Base-by-base conservation (phyloP, 2,113 vertebrate genomes). In the Lophura nycthemera region DNA sequence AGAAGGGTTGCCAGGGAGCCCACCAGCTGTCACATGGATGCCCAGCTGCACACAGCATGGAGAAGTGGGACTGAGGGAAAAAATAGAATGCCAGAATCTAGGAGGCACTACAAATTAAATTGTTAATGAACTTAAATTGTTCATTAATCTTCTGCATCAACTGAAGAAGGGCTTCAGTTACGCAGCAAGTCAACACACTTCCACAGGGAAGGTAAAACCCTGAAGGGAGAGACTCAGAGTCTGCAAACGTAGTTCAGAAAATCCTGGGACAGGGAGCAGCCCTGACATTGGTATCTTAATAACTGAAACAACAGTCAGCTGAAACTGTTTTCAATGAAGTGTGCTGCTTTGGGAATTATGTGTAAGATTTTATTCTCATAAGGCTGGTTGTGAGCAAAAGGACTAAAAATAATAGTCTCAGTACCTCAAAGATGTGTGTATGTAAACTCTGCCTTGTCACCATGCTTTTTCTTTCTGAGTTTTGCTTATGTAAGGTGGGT, bases 221-320 rank as follows among this genome's bases (percentile, higher is more conserved):
- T 12, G 18, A 54, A 24, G 32, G 10, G 38, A 22, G 30, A 42
- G 8, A 22, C 2, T 0, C 2, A 6, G 36, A 32, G 25, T 67
- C 50, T 45, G 32, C 14, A 22, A 16, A 48, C 0, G 1, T 19
- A 19, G 11, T 24, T 6, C 24, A 13, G 59, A 30, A 43, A 1
- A 4, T 36, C 25, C n/a, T 5, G 38, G 45, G 38, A 18, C 2
- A 13, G 4, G 30, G 61, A 43, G 25, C 30, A 42, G 3, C 19
- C 24, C 34, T 25, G 10, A 22, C 25, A 27, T 29, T 29, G 43
- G 6, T n/a, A 3, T 17, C 66, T 47, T 27, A 3, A 0, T 19
- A 60, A 59, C 30, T 52, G 52, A 54, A 52, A 40, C 2, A 7
- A 12, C 8, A 14, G 7, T 30, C 48, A 52, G 69, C 52, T 30